phyloP scores from a whole-genome alignment of 2,888 invertebrate species.

The Microdon myrmicae region DNA sequence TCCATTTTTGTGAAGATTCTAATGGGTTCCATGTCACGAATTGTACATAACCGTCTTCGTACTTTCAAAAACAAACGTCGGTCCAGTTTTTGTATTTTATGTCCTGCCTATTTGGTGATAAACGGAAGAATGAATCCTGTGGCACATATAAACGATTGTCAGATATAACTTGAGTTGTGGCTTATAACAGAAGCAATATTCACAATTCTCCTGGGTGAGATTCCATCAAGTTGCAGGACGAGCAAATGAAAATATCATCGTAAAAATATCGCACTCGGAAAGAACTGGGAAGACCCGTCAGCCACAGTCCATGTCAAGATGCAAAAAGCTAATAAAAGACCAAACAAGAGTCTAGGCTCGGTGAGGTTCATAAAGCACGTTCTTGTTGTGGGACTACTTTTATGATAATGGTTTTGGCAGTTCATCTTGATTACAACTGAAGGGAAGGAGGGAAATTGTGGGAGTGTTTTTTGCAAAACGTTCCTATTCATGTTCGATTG shows the following conservation, averaged over 20 bases:
- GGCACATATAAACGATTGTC: slow-evolving; percentile 13
- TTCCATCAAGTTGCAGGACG: slow-evolving; percentile 44
- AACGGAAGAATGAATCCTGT: too few relatives aligned
- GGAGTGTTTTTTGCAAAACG: slow-evolving; percentile 12
- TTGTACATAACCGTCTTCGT: slow-evolving; percentile 43
- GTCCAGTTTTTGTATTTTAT: slow-evolving; percentile 13
- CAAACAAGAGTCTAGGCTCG: slow-evolving; percentile 8
- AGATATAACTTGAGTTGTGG: neutral
- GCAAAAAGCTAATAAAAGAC: slow-evolving; percentile 43
- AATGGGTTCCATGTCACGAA: slow-evolving; percentile 34
- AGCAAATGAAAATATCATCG: slow-evolving; percentile 49
- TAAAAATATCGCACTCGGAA: slow-evolving; percentile 37
- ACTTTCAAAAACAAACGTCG: slow-evolving; percentile 39
- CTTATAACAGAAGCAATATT: slow-evolving; percentile 28
- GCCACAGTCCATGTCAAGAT: slow-evolving; percentile 13
- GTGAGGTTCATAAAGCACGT: slow-evolving; percentile 45
- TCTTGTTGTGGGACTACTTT: slow-evolving; percentile 25
- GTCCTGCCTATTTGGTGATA: too few relatives aligned
- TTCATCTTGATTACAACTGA: slow-evolving; percentile 44
- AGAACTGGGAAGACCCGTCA: neutral
- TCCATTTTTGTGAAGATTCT: slow-evolving; percentile 10
- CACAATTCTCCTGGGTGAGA: slow-evolving; percentile 43
- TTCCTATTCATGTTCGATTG: slow-evolving; percentile 31
- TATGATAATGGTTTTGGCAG: slow-evolving; percentile 52
- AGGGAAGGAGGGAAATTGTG: neutral